A percentile compares a stretch with the other conserved stretches of the same genome.
phyloP scores from a whole-genome alignment of 1,140 invertebrate species.

The Solenopsis invicta region DNA sequence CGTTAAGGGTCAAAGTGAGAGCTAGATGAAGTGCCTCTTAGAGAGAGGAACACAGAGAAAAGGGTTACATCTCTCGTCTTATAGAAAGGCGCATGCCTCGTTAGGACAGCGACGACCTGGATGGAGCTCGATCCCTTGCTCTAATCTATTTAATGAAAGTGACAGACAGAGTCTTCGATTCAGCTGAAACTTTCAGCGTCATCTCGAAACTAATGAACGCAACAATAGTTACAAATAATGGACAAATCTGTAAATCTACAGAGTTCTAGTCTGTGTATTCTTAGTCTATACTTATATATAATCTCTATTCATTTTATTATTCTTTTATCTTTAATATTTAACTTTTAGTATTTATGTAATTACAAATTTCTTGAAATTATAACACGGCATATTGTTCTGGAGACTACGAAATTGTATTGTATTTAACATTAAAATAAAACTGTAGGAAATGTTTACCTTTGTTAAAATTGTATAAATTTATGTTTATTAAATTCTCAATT shows the following conservation, averaged over 20 bases:
- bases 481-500: not conserved
- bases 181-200: not conserved
- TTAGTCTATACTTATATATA: not conserved
- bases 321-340: not conserved
- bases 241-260: not conserved
- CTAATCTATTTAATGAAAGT: constrained; percentile 58
- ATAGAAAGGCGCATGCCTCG: constrained; percentile 34
- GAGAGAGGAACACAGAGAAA: constrained; percentile 8
- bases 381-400: not conserved
- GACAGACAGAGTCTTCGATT: constrained; percentile 13
- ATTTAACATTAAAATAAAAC: not conserved
- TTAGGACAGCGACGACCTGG: constrained; percentile 20
- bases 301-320: not conserved
- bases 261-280: not conserved
- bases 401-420: too few species aligned
- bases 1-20: constrained; percentile 16
- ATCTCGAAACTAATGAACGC: not conserved
- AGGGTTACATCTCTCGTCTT: constrained; percentile 27
- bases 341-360: not conserved
- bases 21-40: constrained; percentile 28
- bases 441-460: not conserved
- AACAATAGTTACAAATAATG: not conserved
- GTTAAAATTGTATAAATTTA: not conserved
- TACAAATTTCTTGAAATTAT: not conserved
- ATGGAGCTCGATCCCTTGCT: constrained; percentile 39